A percentile compares a stretch with the other conserved stretches of the same genome.
Evolutionary conservation across 2,113 vertebrate genomes (phyloP).

Genomic region (Otocyon megalotis): DNA sequence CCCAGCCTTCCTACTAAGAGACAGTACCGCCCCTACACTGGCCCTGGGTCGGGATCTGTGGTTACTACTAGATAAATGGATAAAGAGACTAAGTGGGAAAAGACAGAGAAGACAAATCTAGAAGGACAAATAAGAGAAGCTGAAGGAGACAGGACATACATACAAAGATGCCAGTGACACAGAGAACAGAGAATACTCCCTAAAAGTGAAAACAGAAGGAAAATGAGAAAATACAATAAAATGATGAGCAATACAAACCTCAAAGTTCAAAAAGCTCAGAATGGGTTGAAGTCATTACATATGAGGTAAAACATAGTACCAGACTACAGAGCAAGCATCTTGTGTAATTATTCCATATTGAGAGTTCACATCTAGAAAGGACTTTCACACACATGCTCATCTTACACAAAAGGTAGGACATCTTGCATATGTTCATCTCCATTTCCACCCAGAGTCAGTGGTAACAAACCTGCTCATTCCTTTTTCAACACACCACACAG

Average conservation of each 20-base stretch:
- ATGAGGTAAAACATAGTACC: not conserved
- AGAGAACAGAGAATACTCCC: not conserved
- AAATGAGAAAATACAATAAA: not conserved
- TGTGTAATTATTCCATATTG: not conserved
- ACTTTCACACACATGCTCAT: not conserved
- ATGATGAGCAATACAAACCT: not conserved
- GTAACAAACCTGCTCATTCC: not conserved
- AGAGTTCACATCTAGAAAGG: not conserved
- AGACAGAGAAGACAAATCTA: not conserved
- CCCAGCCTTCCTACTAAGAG: not conserved
- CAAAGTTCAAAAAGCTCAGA: not conserved
- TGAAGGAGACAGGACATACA: not conserved
- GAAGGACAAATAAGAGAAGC: not conserved
- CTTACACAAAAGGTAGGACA: too few species aligned
- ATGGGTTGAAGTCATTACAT: not conserved
- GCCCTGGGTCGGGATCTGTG: not conserved
- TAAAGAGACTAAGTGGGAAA: not conserved
- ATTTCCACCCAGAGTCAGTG: not conserved
- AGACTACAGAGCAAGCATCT: not conserved
- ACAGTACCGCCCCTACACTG: not conserved
- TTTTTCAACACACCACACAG: not conserved
- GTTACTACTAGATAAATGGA: not conserved
- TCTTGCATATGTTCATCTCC: not conserved
- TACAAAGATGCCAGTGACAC: not conserved
- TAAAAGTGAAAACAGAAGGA: not conserved